Conservation (phyloP, 35 echinoderm and acorn worm genomes). For the Holothuria glaberrima region DNA sequence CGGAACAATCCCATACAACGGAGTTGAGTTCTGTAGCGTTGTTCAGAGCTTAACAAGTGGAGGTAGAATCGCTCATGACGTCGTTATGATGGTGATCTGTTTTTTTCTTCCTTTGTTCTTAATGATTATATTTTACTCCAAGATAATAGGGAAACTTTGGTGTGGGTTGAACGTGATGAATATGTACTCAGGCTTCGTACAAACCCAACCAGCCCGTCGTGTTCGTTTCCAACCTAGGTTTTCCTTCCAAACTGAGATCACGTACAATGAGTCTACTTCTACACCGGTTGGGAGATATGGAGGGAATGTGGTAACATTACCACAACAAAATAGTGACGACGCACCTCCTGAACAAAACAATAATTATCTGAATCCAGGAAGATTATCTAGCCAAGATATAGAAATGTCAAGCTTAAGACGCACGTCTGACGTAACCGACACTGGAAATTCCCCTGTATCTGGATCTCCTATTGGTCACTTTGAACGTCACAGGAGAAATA, state of each 20-base stretch:
- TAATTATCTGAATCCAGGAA: neutral
- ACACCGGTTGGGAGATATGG: neutral
- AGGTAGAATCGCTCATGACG: slow-evolving; percentile 24
- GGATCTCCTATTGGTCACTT: neutral
- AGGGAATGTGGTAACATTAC: neutral
- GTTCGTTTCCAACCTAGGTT: slow-evolving; percentile 30
- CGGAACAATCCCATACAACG: slow-evolving; percentile 21
- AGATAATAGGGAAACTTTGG: slow-evolving; percentile 76
- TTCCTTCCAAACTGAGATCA: slow-evolving; percentile 47
- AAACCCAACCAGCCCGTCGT: neutral
- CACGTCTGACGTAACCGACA: neutral
- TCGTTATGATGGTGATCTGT: slow-evolving; percentile 69
- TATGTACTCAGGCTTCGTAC: slow-evolving; percentile 14
- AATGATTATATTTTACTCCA: slow-evolving; percentile 81
- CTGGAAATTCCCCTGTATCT: neutral
- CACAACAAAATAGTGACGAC: neutral
- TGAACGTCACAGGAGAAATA: slow-evolving; percentile 32
- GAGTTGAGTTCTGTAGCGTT: slow-evolving; percentile 51
- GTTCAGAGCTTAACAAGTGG: neutral
- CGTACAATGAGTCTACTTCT: slow-evolving; percentile 10
- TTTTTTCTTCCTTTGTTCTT: slow-evolving; percentile 77
- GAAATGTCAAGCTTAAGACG: slow-evolving; percentile 27
- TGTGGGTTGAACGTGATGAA: slow-evolving; percentile 31
- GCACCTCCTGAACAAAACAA: slow-evolving; percentile 8
- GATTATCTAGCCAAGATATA: neutral